Conservation (phyloP, 2,797 vertebrate genomes). For the Darevskia nairensis region DNA sequence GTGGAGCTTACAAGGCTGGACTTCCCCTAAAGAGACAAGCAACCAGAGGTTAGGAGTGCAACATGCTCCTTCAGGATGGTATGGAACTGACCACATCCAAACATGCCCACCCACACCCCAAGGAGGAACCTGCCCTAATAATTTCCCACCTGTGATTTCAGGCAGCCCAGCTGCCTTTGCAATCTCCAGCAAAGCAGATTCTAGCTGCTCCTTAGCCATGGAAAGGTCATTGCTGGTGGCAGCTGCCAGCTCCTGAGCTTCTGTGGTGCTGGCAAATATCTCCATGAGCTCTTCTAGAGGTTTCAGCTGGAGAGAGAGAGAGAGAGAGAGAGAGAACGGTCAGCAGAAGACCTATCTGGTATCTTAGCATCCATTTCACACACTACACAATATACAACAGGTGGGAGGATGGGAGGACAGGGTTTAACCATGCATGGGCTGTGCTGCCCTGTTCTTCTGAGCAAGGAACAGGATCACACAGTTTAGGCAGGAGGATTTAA, state of each 20-base stretch:
- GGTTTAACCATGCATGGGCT: no score
- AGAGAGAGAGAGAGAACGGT: conserved; percentile 12
- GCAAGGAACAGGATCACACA: no score
- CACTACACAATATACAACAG: neutral
- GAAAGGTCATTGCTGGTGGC: conserved; percentile 67
- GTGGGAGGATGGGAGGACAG: no score
- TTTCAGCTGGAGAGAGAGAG: conserved; percentile 75
- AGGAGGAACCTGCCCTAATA: no score
- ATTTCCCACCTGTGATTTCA: conserved; percentile 73
- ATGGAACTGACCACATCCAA: neutral
- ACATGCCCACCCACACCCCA: no score
- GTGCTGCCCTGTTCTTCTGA: no score
- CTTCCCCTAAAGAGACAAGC: conserved; percentile 59
- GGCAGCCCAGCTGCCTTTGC: conserved; percentile 80
- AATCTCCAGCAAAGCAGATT: conserved; percentile 79
- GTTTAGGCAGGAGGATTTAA: neutral
- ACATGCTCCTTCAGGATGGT: neutral
- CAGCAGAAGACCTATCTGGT: neutral
- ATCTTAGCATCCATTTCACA: neutral
- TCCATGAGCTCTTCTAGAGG: conserved; percentile 80
- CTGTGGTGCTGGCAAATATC: conserved; percentile 79
- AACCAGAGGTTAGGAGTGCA: neutral
- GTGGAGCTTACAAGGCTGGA: conserved; percentile 79
- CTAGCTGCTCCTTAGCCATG: conserved; percentile 80
- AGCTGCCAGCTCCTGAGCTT: conserved; percentile 83